A percentile compares a stretch with the other conserved stretches of the same genome.
phyloP scores from a whole-genome alignment of 2,888 invertebrate species.

The Linyphia triangularis region DNA sequence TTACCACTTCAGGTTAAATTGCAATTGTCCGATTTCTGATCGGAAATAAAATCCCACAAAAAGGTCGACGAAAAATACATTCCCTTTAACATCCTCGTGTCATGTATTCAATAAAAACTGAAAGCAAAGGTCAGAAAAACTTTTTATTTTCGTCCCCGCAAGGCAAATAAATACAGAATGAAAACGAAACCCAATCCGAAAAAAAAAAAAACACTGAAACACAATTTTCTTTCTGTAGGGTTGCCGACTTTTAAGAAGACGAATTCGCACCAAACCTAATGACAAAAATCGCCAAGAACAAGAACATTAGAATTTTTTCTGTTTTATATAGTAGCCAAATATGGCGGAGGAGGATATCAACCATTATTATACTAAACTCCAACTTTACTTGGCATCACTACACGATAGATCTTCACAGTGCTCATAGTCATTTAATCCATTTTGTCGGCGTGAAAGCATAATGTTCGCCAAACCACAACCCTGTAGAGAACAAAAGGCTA shows the following conservation, averaged over 20 bases:
- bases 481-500: too few relatives aligned
- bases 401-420: not conserved
- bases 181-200: slow-evolving; percentile 53
- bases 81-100: slow-evolving; percentile 2
- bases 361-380: not conserved
- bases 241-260: not conserved
- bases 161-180: slow-evolving; percentile 57
- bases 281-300: not conserved
- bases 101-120: slow-evolving; percentile 58
- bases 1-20: too few relatives aligned
- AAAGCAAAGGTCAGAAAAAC: slow-evolving; percentile 47
- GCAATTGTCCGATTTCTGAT: not conserved
- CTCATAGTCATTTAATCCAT: not conserved
- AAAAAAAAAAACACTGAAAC: slow-evolving; percentile 55
- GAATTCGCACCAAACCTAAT: not conserved
- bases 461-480: too few relatives aligned
- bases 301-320: too few relatives aligned
- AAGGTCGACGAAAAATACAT: not conserved
- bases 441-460: too few relatives aligned
- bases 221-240: slow-evolving; percentile 31
- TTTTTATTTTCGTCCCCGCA: slow-evolving; percentile 10
- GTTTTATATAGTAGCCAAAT: too few relatives aligned
- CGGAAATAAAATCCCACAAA: not conserved
- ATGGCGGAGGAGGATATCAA: too few relatives aligned
- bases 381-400: not conserved